Percentiles rank a stretch among this genome's conserved stretches.
Evolutionary conservation across 1,140 invertebrate species (phyloP).

Genomic region (Stratiolaelaps scimitus): DNA sequence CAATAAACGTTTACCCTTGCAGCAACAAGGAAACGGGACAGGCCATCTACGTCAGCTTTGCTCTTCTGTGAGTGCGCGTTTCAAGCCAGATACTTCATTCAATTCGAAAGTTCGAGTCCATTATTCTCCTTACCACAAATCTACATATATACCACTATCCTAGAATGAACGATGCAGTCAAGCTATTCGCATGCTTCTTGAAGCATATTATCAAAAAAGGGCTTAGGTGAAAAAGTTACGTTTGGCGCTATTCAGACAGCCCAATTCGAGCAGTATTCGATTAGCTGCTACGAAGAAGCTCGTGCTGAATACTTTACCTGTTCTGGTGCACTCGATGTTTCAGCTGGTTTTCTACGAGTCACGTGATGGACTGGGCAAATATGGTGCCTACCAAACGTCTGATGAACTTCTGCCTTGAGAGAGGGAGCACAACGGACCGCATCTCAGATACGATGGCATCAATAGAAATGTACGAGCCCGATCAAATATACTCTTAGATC

Average conservation of each 20-base stretch:
- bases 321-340: background rate
- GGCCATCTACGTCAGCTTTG: background rate
- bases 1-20: background rate
- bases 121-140: too few relatives aligned
- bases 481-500: background rate
- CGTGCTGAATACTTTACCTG: background rate
- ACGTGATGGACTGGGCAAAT: background rate
- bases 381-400: background rate
- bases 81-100: too few relatives aligned
- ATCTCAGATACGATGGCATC: background rate
- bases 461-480: background rate
- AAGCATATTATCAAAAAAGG: background rate
- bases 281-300: too few relatives aligned
- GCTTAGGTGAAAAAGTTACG: background rate
- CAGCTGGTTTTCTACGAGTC: slow-evolving; percentile 15
- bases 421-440: background rate
- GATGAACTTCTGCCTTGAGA: background rate
- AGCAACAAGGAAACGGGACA: slow-evolving; percentile 9
- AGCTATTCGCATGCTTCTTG: background rate
- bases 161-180: background rate
- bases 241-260: too few relatives aligned
- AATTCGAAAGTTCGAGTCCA: too few relatives aligned
- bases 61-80: background rate
- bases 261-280: too few relatives aligned
- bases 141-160: background rate